Evolutionary conservation across 64 coral and sea anemone species (phyloP).

Genomic region (Trachythela sp.): DNA sequence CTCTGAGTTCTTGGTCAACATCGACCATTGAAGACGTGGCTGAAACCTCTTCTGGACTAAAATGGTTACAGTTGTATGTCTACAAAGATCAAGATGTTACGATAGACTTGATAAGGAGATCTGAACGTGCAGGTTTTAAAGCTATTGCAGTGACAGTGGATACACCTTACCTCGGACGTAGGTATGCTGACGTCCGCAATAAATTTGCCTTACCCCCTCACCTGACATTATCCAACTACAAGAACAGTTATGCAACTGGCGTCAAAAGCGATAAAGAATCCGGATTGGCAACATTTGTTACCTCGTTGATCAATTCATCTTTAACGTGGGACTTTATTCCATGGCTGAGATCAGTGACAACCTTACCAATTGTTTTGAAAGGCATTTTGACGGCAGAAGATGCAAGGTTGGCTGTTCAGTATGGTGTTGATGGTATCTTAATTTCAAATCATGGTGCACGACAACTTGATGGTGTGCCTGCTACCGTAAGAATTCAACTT

Average conservation of each 20-base stretch:
- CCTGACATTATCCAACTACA: neutral
- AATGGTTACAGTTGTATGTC: conserved; percentile 24
- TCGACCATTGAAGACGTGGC: conserved; percentile 20
- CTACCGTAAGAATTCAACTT: conserved; percentile 42
- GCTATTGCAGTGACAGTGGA: conserved; percentile 22
- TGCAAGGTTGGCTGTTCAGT: conserved; percentile 53
- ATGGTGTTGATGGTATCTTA: conserved; percentile 52
- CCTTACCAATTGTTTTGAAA: conserved; percentile 8
- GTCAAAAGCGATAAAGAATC: neutral
- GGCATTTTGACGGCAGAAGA: conserved; percentile 39
- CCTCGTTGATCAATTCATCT: neutral
- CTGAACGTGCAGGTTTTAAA: conserved; percentile 6
- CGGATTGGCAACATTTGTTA: neutral
- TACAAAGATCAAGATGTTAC: conserved; percentile 21
- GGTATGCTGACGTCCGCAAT: neutral
- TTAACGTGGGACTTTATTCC: neutral
- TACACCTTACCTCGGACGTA: neutral
- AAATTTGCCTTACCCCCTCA: neutral
- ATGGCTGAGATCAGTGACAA: neutral
- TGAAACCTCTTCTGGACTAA: neutral
- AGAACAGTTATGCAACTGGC: neutral
- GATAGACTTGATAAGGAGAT: neutral
- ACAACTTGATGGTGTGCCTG: conserved; percentile 56
- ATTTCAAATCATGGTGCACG: conserved; percentile 66
- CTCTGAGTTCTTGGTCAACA: conserved; percentile 5